These are phyloP conservation scores for Pseudeuparius sepicola DNA, from an alignment of 2,888 invertebrate genomes.

Conservation along the genomic window DNA sequence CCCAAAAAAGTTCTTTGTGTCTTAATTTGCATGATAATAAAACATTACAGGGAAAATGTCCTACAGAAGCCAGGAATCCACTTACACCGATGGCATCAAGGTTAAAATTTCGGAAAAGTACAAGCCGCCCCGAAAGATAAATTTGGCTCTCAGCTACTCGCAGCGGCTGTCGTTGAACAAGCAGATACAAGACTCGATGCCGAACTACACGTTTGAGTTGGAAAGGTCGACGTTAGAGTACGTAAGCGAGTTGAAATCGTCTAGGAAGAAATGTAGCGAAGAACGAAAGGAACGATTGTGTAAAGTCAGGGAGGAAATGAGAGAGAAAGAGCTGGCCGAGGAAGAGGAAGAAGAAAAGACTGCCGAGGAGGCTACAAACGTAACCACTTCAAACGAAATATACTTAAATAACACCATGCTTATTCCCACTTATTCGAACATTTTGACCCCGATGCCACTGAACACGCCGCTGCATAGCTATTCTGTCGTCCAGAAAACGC, in stretches of 20 bases:
- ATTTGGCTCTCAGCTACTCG: slow-evolving; percentile 47
- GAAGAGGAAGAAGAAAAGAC: slow-evolving; percentile 22
- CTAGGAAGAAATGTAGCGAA: slow-evolving; percentile 43
- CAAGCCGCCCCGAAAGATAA: slow-evolving; percentile 65
- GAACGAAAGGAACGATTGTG: slow-evolving; percentile 45
- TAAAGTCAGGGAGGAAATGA: slow-evolving; percentile 39
- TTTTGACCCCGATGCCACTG: slow-evolving; percentile 40
- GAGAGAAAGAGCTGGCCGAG: slow-evolving; percentile 21
- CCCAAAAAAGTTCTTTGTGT: too few relatives aligned
- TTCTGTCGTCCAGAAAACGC: slow-evolving; percentile 29
- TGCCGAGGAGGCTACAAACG: slow-evolving; percentile 20
- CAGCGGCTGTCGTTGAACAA: slow-evolving; percentile 45
- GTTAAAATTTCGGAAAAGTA: slow-evolving; percentile 84
- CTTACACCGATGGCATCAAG: slow-evolving; percentile 74
- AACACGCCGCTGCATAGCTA: slow-evolving; percentile 21
- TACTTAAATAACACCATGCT: slow-evolving; percentile 25
- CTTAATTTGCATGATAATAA: too few relatives aligned
- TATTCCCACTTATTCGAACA: slow-evolving; percentile 34
- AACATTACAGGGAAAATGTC: too few relatives aligned
- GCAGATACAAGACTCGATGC: slow-evolving; percentile 45
- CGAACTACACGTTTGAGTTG: slow-evolving; percentile 61
- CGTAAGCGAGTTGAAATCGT: slow-evolving; percentile 59
- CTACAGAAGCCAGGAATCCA: too few relatives aligned
- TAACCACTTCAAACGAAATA: too few relatives aligned
- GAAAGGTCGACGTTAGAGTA: slow-evolving; percentile 63